These are phyloP conservation scores for Bradynema listronoti DNA, from an alignment of 1,140 invertebrate species.

Conservation along the genomic window DNA sequence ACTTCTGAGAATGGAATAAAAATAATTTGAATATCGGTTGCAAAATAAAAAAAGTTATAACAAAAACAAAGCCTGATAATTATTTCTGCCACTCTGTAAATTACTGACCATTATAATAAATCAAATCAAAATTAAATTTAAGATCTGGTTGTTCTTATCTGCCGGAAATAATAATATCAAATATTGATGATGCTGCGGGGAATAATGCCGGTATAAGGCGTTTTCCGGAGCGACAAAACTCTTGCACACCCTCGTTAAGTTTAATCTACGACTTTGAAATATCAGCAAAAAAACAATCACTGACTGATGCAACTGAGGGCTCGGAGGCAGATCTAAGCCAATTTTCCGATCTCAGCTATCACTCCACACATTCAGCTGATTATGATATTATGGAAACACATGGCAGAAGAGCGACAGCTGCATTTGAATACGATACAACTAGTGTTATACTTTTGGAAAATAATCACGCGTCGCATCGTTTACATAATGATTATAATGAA, in stretches of 20 bases:
- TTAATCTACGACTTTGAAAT: conserved; percentile 13
- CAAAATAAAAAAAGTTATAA: not conserved
- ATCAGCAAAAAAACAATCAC: not conserved
- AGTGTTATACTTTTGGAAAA: no score
- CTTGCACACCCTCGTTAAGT: conserved; percentile 18
- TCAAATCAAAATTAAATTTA: no score
- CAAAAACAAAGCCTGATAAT: no score
- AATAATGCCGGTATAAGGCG: not conserved
- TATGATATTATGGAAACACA: no score
- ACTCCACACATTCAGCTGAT: no score
- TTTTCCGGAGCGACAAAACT: conserved; percentile 10
- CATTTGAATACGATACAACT: no score
- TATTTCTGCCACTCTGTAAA: not conserved
- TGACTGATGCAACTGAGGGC: not conserved
- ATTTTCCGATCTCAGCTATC: conserved; percentile 8
- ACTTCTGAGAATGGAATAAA: not conserved
- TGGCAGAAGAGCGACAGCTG: no score
- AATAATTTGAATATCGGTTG: not conserved
- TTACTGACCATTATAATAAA: no score
- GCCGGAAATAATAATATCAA: conserved; percentile 14
- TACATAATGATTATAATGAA: no score
- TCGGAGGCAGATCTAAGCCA: conserved; percentile 16
- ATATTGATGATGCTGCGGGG: conserved; percentile 7
- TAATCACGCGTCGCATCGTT: no score
- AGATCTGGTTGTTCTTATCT: conserved; percentile 15